Evolutionary conservation across 2,797 vertebrate species (phyloP), one percentile per base, ranked within the genome.

Genomic region (Xenops minutus): DNA sequence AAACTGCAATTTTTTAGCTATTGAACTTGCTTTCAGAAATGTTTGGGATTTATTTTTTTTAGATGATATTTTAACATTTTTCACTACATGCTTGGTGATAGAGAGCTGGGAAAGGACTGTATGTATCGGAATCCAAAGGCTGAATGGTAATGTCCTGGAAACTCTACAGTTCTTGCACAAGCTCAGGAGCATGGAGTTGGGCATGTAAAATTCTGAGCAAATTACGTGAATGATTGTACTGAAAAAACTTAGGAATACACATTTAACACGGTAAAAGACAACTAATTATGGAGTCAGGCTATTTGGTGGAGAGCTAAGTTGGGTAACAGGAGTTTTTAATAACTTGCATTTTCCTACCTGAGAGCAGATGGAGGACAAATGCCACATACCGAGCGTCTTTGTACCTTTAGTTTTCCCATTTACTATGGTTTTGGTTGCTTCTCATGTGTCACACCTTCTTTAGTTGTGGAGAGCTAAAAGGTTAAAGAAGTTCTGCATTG

Each of bases 81-180:
- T 84, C 8, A 15, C 3, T 56, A 29, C 14, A 2, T 10, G 2
- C 41, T 82, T 62, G 15, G 21, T 12, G 5, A 41, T 59, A 17
- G 32, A 52, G 43, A 51, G 30, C 1, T 39, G 10, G 12, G n/a
- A 29, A 62, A 68, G 27, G 36, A 9, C 41, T 54, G 19, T 7
- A 15, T 56, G 9, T 49, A 10, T 61, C 3, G 41, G 55, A 19
- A 49, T 59, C 23, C 0, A 0, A 58, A 55, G 14, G 29, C 37
- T 84, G 17, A 6, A 3, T 22, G 41, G 2, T n/a, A 9, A 12
- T 34, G 18, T 52, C 17, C 27, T 63, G 59, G 59, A 80, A 68
- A 20, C 24, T 22, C 3, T 48, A 2, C 2, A 1, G 8, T 52
- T 58, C 44, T 71, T 7, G 14, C 22, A 32, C 36, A 74, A 52